Conservation (phyloP, 1,140 invertebrate species). For the Geopemphigus sp. region DNA sequence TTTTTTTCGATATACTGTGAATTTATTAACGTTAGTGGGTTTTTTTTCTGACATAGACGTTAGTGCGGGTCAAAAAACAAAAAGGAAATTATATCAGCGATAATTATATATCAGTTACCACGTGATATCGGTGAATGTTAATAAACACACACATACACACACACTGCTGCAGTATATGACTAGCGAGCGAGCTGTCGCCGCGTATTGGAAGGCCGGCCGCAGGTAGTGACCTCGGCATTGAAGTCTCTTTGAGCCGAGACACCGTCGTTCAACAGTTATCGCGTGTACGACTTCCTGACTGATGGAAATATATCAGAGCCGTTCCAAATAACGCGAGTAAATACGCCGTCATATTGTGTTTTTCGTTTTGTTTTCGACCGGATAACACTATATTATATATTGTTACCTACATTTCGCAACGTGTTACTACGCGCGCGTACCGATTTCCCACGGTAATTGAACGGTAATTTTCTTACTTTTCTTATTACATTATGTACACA, state of each 20-base stretch:
- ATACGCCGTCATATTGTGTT: not conserved
- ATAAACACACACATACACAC: too few species aligned
- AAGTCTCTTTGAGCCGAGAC: conserved; percentile 48
- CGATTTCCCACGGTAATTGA: not conserved
- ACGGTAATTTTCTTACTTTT: not conserved
- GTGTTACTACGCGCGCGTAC: too few species aligned
- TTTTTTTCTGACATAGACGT: too few species aligned
- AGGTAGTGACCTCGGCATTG: conserved; percentile 49
- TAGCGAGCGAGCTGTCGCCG: not conserved
- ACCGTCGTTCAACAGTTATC: conserved; percentile 42
- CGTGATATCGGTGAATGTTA: conserved; percentile 22
- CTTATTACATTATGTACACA: not conserved
- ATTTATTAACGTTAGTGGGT: too few species aligned
- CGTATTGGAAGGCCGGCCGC: conserved; percentile 43
- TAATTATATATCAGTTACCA: conserved; percentile 11
- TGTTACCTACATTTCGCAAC: not conserved
- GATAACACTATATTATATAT: not conserved
- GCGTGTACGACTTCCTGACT: conserved; percentile 43
- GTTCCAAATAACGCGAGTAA: not conserved
- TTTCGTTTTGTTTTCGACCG: not conserved
- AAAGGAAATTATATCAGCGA: conserved; percentile 37
- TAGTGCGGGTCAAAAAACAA: not conserved
- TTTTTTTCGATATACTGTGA: too few species aligned
- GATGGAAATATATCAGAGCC: conserved; percentile 30
- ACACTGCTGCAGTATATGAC: not conserved